phyloP scores from a whole-genome alignment of 2,888 invertebrate genomes.

The Diabrotica balteata region DNA sequence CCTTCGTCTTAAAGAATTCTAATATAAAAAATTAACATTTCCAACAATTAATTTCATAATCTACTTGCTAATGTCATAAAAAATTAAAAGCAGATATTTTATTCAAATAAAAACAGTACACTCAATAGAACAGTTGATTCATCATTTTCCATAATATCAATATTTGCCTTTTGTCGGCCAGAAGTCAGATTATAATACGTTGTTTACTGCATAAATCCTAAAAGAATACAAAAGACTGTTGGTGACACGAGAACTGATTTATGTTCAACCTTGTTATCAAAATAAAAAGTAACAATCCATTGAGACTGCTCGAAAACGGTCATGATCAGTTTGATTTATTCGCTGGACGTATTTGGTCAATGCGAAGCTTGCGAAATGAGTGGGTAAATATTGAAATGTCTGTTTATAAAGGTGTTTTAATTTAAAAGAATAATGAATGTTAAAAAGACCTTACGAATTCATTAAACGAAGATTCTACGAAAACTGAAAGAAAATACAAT shows the following conservation, averaged over 20 bases:
- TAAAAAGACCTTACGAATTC: no score
- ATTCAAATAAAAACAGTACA: no score
- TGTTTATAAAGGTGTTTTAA: no score
- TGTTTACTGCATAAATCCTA: conserved; percentile 3
- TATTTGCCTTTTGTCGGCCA: not conserved
- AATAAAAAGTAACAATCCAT: conserved; percentile 5
- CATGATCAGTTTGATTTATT: not conserved
- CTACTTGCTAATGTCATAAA: no score
- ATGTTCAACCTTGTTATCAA: conserved; percentile 4
- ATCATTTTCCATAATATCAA: conserved; percentile 1
- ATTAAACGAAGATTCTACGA: no score
- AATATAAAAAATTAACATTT: no score
- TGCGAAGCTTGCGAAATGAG: not conserved
- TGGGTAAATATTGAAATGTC: no score
- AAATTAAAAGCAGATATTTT: no score
- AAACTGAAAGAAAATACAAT: no score
- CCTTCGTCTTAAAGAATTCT: no score
- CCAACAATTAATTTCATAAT: no score
- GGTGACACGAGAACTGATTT: conserved; percentile 5
- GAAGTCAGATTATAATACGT: not conserved
- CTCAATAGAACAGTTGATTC: not conserved
- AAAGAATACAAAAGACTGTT: not conserved
- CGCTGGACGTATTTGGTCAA: conserved; percentile 1
- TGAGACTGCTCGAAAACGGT: conserved; percentile 3
- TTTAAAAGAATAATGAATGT: no score